phyloP scores from a whole-genome alignment of 2,888 invertebrate species.

The Drosophila maculinotata region DNA sequence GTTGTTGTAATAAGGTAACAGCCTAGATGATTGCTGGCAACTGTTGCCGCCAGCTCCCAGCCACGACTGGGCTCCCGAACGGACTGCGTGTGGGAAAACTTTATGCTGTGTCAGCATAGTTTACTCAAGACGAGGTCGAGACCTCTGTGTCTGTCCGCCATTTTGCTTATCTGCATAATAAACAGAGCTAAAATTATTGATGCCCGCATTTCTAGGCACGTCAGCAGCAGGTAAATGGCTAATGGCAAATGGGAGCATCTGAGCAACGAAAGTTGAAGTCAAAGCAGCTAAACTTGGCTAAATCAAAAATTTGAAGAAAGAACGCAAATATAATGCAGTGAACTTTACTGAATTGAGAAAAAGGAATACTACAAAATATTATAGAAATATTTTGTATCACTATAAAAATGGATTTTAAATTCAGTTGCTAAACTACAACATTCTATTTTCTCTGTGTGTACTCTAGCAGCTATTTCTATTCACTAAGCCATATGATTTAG shows the following conservation, averaged over 20 bases:
- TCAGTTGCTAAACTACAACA: too few relatives aligned
- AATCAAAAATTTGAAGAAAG: conserved; percentile 1
- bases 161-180: conserved; percentile 79
- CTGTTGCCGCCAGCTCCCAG: conserved; percentile 58
- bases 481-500: background rate
- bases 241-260: conserved; percentile 36
- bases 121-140: conserved; percentile 52
- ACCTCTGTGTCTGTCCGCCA: conserved; percentile 44
- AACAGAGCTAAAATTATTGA: conserved; percentile 75
- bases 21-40: conserved; percentile 76
- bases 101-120: conserved; percentile 68
- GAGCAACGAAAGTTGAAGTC: background rate
- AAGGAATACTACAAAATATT: too few relatives aligned
- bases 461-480: background rate
- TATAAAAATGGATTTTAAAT: too few relatives aligned
- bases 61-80: background rate
- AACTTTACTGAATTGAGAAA: too few relatives aligned
- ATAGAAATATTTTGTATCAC: too few relatives aligned
- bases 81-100: conserved; percentile 49
- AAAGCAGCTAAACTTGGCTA: conserved; percentile 10
- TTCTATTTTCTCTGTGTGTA: background rate
- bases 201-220: conserved; percentile 72
- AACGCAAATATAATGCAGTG: conserved; percentile 14
- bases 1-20: conserved; percentile 68
- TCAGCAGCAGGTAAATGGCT: conserved; percentile 53